Base-by-base conservation (phyloP, 2,797 vertebrate genomes). In the Arctocebus calabarensis region DNA sequence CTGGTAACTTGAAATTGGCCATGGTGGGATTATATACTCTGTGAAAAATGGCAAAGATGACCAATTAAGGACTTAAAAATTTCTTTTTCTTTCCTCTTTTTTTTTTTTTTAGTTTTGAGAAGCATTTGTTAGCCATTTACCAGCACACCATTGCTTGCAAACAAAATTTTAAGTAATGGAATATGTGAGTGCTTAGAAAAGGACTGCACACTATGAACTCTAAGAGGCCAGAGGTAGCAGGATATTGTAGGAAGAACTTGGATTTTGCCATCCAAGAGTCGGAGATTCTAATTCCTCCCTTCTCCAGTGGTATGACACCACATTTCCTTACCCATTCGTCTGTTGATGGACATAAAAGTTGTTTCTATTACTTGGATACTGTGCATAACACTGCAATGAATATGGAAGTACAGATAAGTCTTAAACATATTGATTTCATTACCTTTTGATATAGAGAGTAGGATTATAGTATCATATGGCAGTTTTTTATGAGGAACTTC, bases 111-210 rank as follows among this genome's bases (percentile, higher is more conserved):
- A 55, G 34, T 55, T 84, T 37, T 84, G 82, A 81, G 37, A 84
- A 55, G 29, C 12, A 70, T 9, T 92, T 92, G 55, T 84, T 92
- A 88, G 78, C 40, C n/a, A 70, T 52, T 90, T 87, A 83, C n/a
- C 70, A 91, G 52, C n/a, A 83, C 43, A 83, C 55, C 19, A 70
- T 43, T 84, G 14, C 52, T 77, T 88, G 87, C n/a, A 77, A 62
- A 40, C 71, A 88, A 88, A 92, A 34, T 92, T 43, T 78, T 92
- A 95, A 88, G 16, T 89, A 73, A 84, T 78, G 45, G 34, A 62
- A 62, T 1, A 37, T 11, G 23, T 71, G 45, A 78, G 11, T 75
- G 11, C 29, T 70, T 62, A 74, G 73, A 71, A 84, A 78, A 78
- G 22, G 23, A n/a, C 62, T 73, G 17, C 16, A 57, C 71, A 37